Conservation (phyloP, 2,113 vertebrate species). For the Cygnus atratus region DNA sequence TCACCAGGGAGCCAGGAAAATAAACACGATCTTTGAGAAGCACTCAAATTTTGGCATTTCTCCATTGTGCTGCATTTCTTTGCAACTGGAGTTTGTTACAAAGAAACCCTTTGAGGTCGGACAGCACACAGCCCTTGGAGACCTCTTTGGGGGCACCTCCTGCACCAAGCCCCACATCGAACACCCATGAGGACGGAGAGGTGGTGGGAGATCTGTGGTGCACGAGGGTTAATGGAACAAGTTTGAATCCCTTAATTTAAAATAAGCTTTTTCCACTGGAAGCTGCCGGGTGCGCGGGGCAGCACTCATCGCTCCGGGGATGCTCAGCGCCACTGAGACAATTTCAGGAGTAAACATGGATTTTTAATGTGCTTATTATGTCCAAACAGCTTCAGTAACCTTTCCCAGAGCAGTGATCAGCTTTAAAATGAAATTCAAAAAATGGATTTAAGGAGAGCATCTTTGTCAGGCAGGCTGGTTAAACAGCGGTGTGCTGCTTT, state of each 20-base stretch:
- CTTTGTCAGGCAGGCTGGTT: not conserved
- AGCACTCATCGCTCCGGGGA: not conserved
- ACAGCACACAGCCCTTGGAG: rapidly evolving
- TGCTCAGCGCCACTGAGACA: not conserved
- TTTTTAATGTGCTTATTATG: constrained; percentile 19
- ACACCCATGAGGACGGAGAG: not conserved
- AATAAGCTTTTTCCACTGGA: not conserved
- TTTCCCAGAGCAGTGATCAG: not conserved
- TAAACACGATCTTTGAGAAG: not conserved
- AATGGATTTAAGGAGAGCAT: not conserved
- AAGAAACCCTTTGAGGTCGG: not conserved
- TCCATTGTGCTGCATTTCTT: not conserved
- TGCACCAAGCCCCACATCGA: not conserved
- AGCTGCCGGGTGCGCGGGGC: not conserved
- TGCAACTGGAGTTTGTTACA: not conserved
- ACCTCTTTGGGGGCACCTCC: too few species aligned
- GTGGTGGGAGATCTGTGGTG: rapidly evolving
- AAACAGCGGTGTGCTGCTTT: not conserved
- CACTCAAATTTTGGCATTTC: not conserved
- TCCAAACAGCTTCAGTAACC: constrained; percentile 1
- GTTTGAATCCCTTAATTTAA: not conserved
- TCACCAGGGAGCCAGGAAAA: not conserved
- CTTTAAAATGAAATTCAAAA: not conserved
- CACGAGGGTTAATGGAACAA: not conserved
- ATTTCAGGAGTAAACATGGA: constrained; percentile 21